Percentiles rank a stretch among this genome's conserved stretches.
phyloP scores from a whole-genome alignment of 2,797 vertebrate species.

The Cirrhinus mrigala region DNA sequence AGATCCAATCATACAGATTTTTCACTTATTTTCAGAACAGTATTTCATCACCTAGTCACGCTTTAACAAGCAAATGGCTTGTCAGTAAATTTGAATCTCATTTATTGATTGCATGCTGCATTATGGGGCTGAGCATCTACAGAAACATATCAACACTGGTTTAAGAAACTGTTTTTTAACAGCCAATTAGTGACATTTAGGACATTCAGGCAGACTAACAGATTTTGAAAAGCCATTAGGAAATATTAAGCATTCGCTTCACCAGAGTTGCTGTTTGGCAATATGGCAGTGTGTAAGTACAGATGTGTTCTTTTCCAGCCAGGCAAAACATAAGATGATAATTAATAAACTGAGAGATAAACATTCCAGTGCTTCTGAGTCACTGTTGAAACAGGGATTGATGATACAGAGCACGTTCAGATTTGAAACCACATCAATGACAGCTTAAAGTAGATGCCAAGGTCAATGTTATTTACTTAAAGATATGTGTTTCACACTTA shows the following conservation, averaged over 20 bases:
- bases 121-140: background rate
- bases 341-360: background rate
- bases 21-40: background rate
- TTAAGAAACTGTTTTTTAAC: background rate
- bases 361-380: slow-evolving; percentile 42
- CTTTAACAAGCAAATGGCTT: background rate
- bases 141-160: background rate
- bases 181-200: background rate
- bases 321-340: background rate
- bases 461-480: slow-evolving; percentile 1
- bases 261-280: background rate
- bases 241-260: background rate
- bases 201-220: background rate
- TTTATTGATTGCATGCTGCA: background rate
- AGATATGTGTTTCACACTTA: slow-evolving; percentile 6
- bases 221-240: background rate
- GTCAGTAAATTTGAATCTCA: background rate
- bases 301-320: background rate
- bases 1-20: background rate
- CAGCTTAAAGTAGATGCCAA: slow-evolving; percentile 40
- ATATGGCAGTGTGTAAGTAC: background rate
- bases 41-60: background rate
- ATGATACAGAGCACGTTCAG: slow-evolving; percentile 27
- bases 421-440: slow-evolving; percentile 40
- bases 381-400: slow-evolving; percentile 37